phyloP scores from a whole-genome alignment of 2,113 vertebrate species.

The Tragelaphus scriptus region DNA sequence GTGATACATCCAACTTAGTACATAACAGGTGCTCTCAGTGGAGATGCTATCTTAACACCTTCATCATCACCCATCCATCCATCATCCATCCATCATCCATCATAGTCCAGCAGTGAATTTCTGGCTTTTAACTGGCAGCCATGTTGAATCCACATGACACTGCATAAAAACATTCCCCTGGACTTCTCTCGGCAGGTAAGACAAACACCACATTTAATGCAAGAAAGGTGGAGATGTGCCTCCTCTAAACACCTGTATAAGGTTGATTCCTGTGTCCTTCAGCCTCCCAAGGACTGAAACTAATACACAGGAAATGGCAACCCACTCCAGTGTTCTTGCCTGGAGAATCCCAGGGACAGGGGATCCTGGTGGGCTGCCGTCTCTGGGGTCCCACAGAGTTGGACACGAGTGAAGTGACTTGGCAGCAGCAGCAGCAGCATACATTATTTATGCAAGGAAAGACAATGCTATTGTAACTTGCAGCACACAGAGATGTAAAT shows the following conservation, averaged over 20 bases:
- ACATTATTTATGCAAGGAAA: constrained; percentile 12
- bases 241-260: neutral
- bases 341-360: no score
- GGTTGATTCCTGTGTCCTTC: constrained; percentile 13
- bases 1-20: no score
- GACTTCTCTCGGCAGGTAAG: neutral
- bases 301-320: no score
- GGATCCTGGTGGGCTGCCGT: no score
- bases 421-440: no score
- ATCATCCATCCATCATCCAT: no score
- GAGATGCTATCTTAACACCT: neutral
- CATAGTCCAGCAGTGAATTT: neutral
- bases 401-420: neutral
- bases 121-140: neutral
- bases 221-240: neutral
- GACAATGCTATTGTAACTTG: neutral
- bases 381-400: no score
- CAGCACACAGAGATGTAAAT: neutral
- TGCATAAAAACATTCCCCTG: neutral
- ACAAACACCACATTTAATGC: neutral
- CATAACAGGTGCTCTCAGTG: neutral
- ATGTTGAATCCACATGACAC: neutral
- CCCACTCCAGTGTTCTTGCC: no score
- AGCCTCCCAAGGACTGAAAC: neutral
- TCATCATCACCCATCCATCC: neutral